Evolutionary conservation across 2,113 vertebrate genomes (phyloP).

Genomic region (Ictalurus furcatus): DNA sequence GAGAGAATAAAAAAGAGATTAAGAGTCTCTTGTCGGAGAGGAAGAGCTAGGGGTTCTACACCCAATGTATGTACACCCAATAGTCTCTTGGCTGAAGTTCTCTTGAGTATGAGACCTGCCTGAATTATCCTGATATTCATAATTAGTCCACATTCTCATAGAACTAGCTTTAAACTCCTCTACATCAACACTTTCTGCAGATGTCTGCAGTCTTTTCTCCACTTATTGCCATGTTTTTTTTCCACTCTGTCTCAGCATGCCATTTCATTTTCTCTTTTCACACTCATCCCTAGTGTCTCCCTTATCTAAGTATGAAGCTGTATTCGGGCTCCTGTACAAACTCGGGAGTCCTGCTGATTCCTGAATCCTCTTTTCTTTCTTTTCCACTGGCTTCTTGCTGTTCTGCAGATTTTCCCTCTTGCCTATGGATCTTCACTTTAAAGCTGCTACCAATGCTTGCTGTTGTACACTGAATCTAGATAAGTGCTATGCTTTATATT

Average conservation of each 20-base stretch:
- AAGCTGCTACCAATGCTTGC: conserved; percentile 1
- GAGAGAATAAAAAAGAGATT: background rate
- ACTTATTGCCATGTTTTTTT: background rate
- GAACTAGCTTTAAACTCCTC: background rate
- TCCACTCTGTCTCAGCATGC: background rate
- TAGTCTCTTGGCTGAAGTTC: background rate
- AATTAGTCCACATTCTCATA: conserved; percentile 10
- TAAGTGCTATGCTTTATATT: background rate
- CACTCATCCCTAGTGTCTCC: background rate
- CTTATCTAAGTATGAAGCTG: background rate
- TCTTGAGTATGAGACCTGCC: background rate
- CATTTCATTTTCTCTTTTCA: background rate
- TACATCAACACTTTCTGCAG: conserved; percentile 16
- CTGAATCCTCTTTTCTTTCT: conserved; percentile 30
- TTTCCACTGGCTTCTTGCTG: conserved; percentile 28
- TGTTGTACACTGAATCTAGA: background rate
- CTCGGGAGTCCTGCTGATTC: conserved; percentile 34
- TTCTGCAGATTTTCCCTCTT: conserved; percentile 36
- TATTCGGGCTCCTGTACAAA: conserved; percentile 31
- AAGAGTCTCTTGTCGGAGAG: background rate
- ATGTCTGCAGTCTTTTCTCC: conserved; percentile 4
- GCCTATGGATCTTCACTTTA: conserved; percentile 23
- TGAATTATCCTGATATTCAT: conserved; percentile 17
- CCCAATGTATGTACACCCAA: background rate
- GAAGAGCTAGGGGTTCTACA: background rate